Evolutionary conservation across 2,888 invertebrate species (phyloP).

Genomic region (Dryococelus australis): DNA sequence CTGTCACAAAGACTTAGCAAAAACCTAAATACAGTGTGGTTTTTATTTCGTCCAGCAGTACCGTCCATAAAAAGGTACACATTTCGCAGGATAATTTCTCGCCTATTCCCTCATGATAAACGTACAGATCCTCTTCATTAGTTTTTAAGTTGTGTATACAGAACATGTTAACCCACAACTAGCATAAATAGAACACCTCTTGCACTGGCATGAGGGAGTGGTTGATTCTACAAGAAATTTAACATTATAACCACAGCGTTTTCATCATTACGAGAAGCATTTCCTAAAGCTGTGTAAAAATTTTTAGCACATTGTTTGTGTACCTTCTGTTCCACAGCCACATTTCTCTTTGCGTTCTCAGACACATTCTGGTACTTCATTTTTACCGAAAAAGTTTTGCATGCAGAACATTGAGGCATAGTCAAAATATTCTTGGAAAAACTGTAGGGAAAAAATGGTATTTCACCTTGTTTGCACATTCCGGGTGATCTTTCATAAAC

Average conservation of each 20-base stretch:
- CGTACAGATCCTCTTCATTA: conserved; percentile 42
- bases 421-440: no score
- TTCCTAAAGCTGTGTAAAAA: conserved; percentile 3
- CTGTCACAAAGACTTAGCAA: conserved; percentile 41
- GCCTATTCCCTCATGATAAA: conserved; percentile 46
- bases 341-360: conserved; percentile 13
- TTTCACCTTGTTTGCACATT: no score
- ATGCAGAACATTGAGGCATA: no score
- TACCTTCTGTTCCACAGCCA: neutral
- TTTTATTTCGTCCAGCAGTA: conserved; percentile 45
- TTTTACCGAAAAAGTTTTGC: no score
- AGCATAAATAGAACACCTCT: conserved; percentile 50
- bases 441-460: no score
- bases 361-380: neutral
- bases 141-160: conserved; percentile 44
- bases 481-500: no score
- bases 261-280: neutral
- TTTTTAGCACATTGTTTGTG: conserved; percentile 19
- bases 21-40: conserved; percentile 21
- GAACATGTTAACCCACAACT: conserved; percentile 48
- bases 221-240: conserved; percentile 52
- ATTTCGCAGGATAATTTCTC: conserved; percentile 41
- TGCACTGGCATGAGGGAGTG: conserved; percentile 50
- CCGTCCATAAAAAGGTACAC: conserved; percentile 37
- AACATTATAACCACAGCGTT: conserved; percentile 44